Conservation (phyloP, 2,888 invertebrate genomes). For the Caenorhabditis angaria region DNA sequence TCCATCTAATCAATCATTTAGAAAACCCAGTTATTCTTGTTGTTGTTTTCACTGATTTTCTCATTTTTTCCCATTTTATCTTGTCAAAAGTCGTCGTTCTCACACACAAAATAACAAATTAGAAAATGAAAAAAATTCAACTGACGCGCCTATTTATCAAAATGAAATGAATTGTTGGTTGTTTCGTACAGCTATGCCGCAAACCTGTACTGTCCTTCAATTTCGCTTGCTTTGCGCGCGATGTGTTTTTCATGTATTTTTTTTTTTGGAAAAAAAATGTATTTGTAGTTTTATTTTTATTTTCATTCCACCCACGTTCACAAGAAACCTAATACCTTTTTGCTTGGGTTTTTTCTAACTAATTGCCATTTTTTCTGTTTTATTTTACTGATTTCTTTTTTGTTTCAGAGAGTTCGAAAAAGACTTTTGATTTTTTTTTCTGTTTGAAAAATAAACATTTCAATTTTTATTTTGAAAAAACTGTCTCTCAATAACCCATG, state of each 20-base stretch:
- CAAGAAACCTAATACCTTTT: not conserved
- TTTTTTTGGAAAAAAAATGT: not conserved
- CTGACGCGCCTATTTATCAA: conserved; percentile 1
- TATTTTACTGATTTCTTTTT: not conserved
- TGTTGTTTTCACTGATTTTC: not conserved
- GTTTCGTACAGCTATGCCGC: conserved; percentile 1
- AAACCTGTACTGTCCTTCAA: not conserved
- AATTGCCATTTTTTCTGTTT: not conserved
- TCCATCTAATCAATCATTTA: too few relatives aligned
- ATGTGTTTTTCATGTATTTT: not conserved
- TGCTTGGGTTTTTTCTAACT: not conserved
- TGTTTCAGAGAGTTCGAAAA: not conserved
- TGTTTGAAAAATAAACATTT: too few relatives aligned
- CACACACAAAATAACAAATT: too few relatives aligned
- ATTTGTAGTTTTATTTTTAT: not conserved
- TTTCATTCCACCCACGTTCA: not conserved
- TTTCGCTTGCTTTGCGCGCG: not conserved
- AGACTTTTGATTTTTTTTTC: conserved; percentile 4
- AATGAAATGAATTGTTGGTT: not conserved
- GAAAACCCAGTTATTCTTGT: too few relatives aligned
- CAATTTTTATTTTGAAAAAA: too few relatives aligned
- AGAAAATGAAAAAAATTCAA: not conserved
- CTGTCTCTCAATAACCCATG: too few relatives aligned
- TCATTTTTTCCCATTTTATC: not conserved
- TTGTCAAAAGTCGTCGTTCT: too few relatives aligned